A percentile compares a stretch with the other conserved stretches of the same genome.
phyloP scores from a whole-genome alignment of 2,113 vertebrate species.

The Saimiri boliviensis region DNA sequence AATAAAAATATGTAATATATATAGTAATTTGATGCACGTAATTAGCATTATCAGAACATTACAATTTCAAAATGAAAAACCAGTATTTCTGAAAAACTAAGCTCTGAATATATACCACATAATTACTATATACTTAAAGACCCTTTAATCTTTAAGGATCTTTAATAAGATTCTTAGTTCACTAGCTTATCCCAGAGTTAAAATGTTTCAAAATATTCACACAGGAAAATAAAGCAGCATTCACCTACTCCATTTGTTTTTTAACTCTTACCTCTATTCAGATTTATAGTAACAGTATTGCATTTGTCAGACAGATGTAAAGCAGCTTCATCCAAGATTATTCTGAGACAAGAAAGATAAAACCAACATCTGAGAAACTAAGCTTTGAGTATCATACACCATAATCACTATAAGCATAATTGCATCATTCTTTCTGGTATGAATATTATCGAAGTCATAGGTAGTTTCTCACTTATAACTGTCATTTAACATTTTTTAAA shows the following conservation, averaged over 20 bases:
- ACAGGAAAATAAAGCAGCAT: not conserved
- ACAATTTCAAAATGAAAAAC: not conserved
- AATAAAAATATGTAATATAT: not conserved
- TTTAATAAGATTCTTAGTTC: not conserved
- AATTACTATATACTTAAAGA: not conserved
- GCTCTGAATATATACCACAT: not conserved
- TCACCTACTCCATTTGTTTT: not conserved
- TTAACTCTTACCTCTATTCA: slow-evolving; percentile 89
- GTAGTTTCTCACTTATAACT: not conserved
- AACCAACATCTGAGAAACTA: not conserved
- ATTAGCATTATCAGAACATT: not conserved
- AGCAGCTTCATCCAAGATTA: slow-evolving; percentile 97
- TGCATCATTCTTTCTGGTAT: not conserved
- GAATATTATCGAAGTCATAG: not conserved
- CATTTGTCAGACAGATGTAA: slow-evolving; percentile 96
- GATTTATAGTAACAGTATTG: slow-evolving; percentile 91
- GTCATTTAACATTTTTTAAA: not conserved
- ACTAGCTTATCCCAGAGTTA: not conserved
- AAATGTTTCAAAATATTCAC: not conserved
- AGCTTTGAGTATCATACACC: not conserved
- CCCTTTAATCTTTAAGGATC: not conserved
- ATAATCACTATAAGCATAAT: no score
- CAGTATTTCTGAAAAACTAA: not conserved
- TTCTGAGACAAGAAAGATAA: slow-evolving; percentile 83
- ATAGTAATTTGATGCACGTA: not conserved